Evolutionary conservation across 2,113 vertebrate species (phyloP), one percentile per base, ranked within the genome.

Genomic region (Crypturellus undulatus): DNA sequence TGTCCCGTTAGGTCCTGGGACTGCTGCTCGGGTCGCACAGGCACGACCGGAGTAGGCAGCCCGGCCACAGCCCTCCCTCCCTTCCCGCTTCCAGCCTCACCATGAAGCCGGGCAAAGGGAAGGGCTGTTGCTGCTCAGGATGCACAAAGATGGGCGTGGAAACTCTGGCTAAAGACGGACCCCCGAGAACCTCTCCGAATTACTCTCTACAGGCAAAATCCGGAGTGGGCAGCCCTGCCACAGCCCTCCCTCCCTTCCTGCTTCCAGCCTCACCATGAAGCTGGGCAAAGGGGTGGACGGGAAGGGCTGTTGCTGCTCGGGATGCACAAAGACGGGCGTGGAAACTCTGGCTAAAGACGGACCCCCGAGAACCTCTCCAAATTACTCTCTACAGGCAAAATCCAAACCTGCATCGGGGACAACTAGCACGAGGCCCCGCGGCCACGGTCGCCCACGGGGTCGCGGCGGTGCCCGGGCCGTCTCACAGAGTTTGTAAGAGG

Each of bases 291-390:
- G 38, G 38, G 38, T 9, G 38, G 38, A 38, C 38, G 93, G 71
- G 13, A 91, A 92, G 95, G 94, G 93, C 93, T 9, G 79, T 94
- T 95, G 73, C 91, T 92, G 89, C 89, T 45, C 67, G 91, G 79
- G 87, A 95, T 92, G 95, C 95, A 93, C 94, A 94, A 94, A 91
- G 79, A 72, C 56, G 51, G 84, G 90, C 81, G 96, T 72, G 93
- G 90, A 72, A 89, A 85, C 71, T 56, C 84, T 87, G 79, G 80
- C 84, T 64, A 75, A 84, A 94, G 42, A 84, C 52, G 24, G 78
- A 47, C 24, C 68, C 92, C 24, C 2, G 82, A 76, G 84, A 87
- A 69, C 3, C 25, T 18, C 92, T 84, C 43, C 11, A 54, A 82
- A 52, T 80, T 70, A 12, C 84, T 73, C 95, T 89, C 85, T 43